These are phyloP conservation scores for Leptoclinus maculatus DNA, from an alignment of 2,797 vertebrate genomes.

Conservation along the genomic window DNA sequence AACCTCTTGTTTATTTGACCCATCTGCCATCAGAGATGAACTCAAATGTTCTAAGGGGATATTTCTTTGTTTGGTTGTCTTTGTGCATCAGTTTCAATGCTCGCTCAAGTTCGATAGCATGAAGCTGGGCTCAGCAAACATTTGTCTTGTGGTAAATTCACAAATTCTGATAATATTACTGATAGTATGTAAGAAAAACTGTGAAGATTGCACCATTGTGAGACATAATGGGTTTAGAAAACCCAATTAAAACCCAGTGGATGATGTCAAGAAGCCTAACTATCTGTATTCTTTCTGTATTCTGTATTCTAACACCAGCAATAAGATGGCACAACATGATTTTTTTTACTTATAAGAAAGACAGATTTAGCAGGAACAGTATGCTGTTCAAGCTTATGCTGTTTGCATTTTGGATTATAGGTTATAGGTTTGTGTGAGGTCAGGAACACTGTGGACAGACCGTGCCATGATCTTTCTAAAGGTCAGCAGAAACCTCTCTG, in stretches of 20 bases:
- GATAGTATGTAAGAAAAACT: background rate
- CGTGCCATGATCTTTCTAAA: slow-evolving; percentile 54
- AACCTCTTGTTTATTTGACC: slow-evolving; percentile 44
- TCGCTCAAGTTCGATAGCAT: slow-evolving; percentile 2
- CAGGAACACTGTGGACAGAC: slow-evolving; percentile 30
- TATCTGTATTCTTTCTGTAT: background rate
- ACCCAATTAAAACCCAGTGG: background rate
- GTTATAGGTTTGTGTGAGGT: slow-evolving; percentile 43
- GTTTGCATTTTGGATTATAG: slow-evolving; percentile 35
- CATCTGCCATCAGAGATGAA: slow-evolving; percentile 63
- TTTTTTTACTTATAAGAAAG: slow-evolving; percentile 8
- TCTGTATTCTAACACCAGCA: slow-evolving; percentile 18
- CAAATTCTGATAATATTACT: background rate
- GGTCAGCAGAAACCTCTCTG: slow-evolving; percentile 66
- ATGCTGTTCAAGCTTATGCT: background rate
- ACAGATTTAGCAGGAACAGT: slow-evolving; percentile 17
- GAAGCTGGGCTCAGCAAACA: background rate
- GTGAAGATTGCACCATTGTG: slow-evolving; percentile 5
- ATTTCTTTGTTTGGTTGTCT: slow-evolving; percentile 37
- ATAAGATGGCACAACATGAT: background rate
- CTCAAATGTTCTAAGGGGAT: slow-evolving; percentile 26
- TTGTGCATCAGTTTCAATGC: slow-evolving; percentile 17
- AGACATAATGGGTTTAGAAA: background rate
- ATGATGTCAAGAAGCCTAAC: background rate
- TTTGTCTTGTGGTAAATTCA: background rate